phyloP scores from a whole-genome alignment of 2,888 invertebrate genomes.

The Campoplex nolae region DNA sequence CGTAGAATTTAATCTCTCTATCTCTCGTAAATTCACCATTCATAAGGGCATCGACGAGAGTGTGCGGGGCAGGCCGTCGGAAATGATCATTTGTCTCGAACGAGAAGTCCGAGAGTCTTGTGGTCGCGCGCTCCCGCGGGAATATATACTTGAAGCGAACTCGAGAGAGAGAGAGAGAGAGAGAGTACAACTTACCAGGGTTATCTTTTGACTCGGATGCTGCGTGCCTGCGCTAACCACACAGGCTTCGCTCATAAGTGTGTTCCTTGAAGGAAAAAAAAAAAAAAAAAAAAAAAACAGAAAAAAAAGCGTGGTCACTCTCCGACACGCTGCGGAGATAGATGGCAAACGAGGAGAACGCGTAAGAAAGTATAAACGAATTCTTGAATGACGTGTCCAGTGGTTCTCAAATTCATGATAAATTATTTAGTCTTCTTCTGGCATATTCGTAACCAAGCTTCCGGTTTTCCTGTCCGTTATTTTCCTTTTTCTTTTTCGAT shows the following conservation, averaged over 20 bases:
- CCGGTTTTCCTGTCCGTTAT: constrained; percentile 21
- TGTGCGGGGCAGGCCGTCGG: constrained; percentile 29
- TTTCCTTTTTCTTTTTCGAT: background rate
- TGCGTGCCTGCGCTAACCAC: constrained; percentile 59
- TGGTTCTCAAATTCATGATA: constrained; percentile 57
- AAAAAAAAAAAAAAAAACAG: constrained; percentile 9
- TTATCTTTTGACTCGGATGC: constrained; percentile 60
- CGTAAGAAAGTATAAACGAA: constrained; percentile 62
- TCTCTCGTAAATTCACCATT: constrained; percentile 47
- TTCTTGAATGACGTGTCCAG: constrained; percentile 65
- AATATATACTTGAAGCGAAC: constrained; percentile 42
- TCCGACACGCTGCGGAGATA: constrained; percentile 58
- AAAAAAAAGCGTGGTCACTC: constrained; percentile 54
- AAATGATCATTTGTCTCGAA: constrained; percentile 56
- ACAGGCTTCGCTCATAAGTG: constrained; percentile 60
- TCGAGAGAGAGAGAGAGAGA: constrained; percentile 9
- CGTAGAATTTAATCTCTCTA: constrained; percentile 34
- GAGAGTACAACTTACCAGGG: constrained; percentile 26
- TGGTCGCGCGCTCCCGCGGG: constrained; percentile 49
- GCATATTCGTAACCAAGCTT: constrained; percentile 32
- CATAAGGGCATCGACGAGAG: constrained; percentile 32
- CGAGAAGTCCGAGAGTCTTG: constrained; percentile 41
- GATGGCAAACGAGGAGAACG: constrained; percentile 60
- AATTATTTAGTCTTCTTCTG: constrained; percentile 30
- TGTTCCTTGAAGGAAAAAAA: background rate